These are phyloP conservation scores for Cylindroiulus punctatus DNA, from an alignment of 2,888 invertebrate genomes.

Conservation along the genomic window DNA sequence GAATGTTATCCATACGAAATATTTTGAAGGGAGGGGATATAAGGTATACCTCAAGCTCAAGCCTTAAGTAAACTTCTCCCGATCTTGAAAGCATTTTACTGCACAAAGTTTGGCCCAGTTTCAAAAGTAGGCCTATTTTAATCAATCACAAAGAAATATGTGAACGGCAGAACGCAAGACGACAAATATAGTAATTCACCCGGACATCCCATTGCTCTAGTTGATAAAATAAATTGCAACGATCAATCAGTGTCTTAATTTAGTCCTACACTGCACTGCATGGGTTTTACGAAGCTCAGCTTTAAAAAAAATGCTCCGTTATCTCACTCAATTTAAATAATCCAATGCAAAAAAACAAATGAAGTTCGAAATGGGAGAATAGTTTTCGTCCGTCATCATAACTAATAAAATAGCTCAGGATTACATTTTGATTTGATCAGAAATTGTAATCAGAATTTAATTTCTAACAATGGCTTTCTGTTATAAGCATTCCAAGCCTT, in stretches of 20 bases:
- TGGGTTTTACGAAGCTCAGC: not conserved
- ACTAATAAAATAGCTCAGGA: too few relatives aligned
- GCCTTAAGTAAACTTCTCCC: not conserved
- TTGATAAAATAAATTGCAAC: not conserved
- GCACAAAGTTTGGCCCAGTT: not conserved
- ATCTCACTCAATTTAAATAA: too few relatives aligned
- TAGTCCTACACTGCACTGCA: not conserved
- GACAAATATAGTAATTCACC: not conserved
- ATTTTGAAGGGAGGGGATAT: not conserved
- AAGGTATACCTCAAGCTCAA: not conserved
- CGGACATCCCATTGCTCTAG: conserved; percentile 1
- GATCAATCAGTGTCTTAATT: not conserved
- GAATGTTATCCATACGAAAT: not conserved
- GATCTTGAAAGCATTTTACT: not conserved
- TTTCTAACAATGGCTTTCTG: too few relatives aligned
- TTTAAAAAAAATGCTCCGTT: too few relatives aligned
- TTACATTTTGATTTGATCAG: too few relatives aligned
- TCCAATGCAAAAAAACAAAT: too few relatives aligned
- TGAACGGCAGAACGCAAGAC: not conserved
- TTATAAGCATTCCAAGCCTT: too few relatives aligned
- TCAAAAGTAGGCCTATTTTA: not conserved
- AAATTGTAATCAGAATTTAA: too few relatives aligned
- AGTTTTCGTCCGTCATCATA: too few relatives aligned
- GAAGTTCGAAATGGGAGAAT: too few relatives aligned
- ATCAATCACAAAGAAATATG: not conserved